Conservation (phyloP, 2,888 invertebrate genomes). For the Ischnura elegans region DNA sequence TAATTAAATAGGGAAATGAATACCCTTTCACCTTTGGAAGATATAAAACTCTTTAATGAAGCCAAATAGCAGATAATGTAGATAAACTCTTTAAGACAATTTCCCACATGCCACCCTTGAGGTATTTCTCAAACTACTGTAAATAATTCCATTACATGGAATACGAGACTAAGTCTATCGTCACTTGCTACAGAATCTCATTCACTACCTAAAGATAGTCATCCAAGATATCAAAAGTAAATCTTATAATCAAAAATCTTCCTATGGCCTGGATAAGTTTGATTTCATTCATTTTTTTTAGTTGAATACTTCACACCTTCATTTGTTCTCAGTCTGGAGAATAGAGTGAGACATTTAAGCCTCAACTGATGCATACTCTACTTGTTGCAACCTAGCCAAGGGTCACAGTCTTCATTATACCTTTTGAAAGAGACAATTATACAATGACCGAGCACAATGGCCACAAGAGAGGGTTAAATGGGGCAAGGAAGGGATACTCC, state of each 20-base stretch:
- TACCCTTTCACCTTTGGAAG: neutral
- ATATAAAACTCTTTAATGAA: neutral
- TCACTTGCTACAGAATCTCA: slow-evolving; percentile 4
- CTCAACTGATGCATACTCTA: neutral
- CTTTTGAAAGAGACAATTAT: neutral
- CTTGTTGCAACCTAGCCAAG: neutral
- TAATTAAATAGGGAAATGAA: neutral
- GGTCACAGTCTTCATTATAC: neutral
- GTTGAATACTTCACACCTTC: neutral
- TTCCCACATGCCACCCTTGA: neutral
- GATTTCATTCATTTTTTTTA: neutral
- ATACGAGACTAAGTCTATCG: neutral
- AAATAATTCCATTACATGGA: neutral
- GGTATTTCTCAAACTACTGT: neutral
- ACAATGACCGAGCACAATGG: neutral
- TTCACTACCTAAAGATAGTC: neutral
- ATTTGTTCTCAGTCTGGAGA: neutral
- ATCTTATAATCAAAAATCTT: no score
- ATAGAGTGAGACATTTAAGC: neutral
- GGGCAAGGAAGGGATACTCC: neutral
- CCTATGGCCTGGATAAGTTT: no score
- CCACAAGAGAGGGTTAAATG: neutral
- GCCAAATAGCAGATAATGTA: neutral
- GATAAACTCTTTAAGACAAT: neutral
- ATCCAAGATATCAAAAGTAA: no score